These are phyloP conservation scores for Cyprinella venusta DNA, from an alignment of 2,797 vertebrate genomes.

Conservation along the genomic window DNA sequence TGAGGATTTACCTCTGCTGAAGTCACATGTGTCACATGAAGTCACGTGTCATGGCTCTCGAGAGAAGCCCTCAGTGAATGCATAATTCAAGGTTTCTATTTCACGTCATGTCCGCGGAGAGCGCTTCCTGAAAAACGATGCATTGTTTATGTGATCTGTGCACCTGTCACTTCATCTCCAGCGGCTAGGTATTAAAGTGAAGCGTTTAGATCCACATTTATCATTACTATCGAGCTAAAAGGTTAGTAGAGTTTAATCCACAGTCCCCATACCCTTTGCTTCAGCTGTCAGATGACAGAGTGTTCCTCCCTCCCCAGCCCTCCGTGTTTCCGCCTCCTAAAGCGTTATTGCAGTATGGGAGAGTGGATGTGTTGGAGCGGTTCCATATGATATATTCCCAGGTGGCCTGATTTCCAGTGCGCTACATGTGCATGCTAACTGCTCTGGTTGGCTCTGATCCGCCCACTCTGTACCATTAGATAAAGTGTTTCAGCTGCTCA, in stretches of 20 bases:
- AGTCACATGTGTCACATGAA: no score
- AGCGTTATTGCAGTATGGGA: conserved; percentile 4
- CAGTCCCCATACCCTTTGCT: conserved; percentile 25
- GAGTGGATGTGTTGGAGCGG: conserved; percentile 39
- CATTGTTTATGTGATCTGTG: conserved; percentile 33
- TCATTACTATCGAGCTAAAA: conserved; percentile 19
- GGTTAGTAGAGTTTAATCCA: conserved; percentile 19
- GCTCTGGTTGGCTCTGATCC: conserved; percentile 56
- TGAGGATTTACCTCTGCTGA: conserved; percentile 30
- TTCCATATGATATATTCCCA: conserved; percentile 57
- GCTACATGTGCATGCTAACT: conserved; percentile 54
- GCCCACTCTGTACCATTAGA: conserved; percentile 59
- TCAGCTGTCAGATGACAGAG: conserved; percentile 11
- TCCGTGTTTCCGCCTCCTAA: background rate
- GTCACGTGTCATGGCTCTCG: background rate
- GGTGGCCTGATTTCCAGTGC: conserved; percentile 59
- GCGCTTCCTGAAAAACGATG: conserved; percentile 16
- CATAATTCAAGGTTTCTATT: conserved; percentile 44
- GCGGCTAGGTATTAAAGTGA: conserved; percentile 31
- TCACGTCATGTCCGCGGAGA: conserved; percentile 25
- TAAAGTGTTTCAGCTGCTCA: conserved; percentile 53
- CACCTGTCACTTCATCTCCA: conserved; percentile 19
- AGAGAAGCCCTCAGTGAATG: conserved; percentile 17
- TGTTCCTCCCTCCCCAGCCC: background rate
- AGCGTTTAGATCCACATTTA: conserved; percentile 21